These are phyloP conservation scores for Oxystoma pomonae DNA, from an alignment of 2,888 invertebrate species.

Conservation along the genomic window DNA sequence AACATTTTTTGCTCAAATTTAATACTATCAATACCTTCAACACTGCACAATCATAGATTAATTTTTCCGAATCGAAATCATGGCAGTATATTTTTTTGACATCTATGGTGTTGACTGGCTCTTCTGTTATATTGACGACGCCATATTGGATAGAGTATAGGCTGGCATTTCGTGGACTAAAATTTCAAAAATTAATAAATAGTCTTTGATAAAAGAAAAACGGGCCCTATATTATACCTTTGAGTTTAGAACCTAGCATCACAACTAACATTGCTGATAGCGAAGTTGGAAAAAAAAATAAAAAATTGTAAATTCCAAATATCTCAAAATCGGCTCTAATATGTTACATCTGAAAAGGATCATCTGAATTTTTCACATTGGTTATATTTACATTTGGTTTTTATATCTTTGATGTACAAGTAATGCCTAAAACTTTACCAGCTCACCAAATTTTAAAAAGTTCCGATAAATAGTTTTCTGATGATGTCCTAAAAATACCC, in stretches of 20 bases:
- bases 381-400: no score
- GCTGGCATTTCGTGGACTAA: constrained; percentile 25
- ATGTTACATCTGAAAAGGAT: no score
- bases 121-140: constrained; percentile 25
- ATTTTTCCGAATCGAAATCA: constrained; percentile 23
- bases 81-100: constrained; percentile 30
- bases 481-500: no score
- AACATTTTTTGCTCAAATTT: neutral
- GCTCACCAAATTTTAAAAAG: no score
- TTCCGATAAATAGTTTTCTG: no score
- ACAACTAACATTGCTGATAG: neutral
- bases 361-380: no score
- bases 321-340: no score
- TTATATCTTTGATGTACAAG: no score
- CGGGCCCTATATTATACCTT: no score
- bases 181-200: constrained; percentile 6
- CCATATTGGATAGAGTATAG: constrained; percentile 31
- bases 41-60: constrained; percentile 31
- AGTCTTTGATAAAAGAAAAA: no score
- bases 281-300: neutral
- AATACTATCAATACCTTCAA: constrained; percentile 24
- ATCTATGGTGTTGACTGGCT: constrained; percentile 22
- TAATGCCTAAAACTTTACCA: no score
- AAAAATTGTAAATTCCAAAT: neutral
- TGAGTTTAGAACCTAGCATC: no score